phyloP scores from a whole-genome alignment of 2,888 invertebrate genomes.

The Lasioglossum marginatum region DNA sequence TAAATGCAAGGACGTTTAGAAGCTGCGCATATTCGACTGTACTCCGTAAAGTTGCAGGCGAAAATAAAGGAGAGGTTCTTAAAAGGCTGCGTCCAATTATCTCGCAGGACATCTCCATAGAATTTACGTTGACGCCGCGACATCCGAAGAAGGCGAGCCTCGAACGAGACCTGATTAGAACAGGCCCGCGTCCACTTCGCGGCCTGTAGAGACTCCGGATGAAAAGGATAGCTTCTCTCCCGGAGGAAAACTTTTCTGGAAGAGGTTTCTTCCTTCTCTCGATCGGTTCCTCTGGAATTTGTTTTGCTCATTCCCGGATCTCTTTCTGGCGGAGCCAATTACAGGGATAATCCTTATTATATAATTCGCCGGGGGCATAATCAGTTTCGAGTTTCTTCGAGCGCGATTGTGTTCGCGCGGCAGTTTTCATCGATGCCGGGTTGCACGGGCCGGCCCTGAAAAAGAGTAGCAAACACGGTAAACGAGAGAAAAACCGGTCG shows the following conservation, averaged over 20 bases:
- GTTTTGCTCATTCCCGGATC: background rate
- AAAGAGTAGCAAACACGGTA: slow-evolving; percentile 28
- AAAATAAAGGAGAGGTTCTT: background rate
- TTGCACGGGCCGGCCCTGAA: slow-evolving; percentile 3
- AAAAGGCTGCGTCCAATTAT: slow-evolving; percentile 50
- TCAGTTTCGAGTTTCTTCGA: slow-evolving; percentile 12
- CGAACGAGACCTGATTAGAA: slow-evolving; percentile 59
- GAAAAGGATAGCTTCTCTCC: slow-evolving; percentile 14
- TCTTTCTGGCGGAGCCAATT: slow-evolving; percentile 29
- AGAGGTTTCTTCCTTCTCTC: background rate
- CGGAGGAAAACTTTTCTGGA: background rate
- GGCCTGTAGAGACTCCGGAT: background rate
- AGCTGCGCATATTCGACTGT: background rate
- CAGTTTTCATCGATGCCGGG: slow-evolving; percentile 27
- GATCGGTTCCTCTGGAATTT: slow-evolving; percentile 30
- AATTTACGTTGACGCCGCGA: slow-evolving; percentile 44
- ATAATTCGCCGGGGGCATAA: slow-evolving; percentile 27
- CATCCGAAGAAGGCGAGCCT: slow-evolving; percentile 24
- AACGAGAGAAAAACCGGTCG: slow-evolving; percentile 28
- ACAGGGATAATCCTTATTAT: slow-evolving; percentile 32
- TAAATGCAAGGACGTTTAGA: background rate
- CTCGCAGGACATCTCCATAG: slow-evolving; percentile 43
- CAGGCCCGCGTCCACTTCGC: slow-evolving; percentile 31
- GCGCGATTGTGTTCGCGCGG: slow-evolving; percentile 12
- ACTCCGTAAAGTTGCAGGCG: background rate